These are phyloP conservation scores for Hydractinia echinata DNA, from an alignment of 30 jellyfish, hydroid and myxozoan genomes.

Conservation along the genomic window DNA sequence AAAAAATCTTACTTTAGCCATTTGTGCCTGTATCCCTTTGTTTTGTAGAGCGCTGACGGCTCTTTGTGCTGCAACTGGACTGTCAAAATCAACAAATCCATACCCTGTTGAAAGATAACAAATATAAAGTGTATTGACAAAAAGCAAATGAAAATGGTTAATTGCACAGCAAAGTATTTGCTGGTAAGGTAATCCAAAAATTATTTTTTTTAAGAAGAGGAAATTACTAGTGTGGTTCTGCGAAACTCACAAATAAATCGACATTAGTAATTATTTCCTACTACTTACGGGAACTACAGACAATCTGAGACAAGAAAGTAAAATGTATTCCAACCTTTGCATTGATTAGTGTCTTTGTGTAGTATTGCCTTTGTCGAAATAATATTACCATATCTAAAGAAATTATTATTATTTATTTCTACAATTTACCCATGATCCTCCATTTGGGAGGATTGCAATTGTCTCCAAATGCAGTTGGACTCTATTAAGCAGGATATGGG, in stretches of 20 bases:
- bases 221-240: no score
- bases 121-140: neutral
- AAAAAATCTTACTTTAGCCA: slow-evolving; percentile 78
- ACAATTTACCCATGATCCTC: neutral
- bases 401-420: neutral
- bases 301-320: no score
- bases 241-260: no score
- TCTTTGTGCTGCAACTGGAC: slow-evolving; percentile 94
- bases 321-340: slow-evolving; percentile 62
- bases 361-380: slow-evolving; percentile 96
- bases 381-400: slow-evolving; percentile 76
- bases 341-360: slow-evolving; percentile 93
- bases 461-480: neutral
- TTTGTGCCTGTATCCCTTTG: slow-evolving; percentile 91
- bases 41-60: slow-evolving; percentile 95
- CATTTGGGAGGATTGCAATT: neutral
- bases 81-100: slow-evolving; percentile 97
- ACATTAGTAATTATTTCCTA: no score
- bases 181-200: no score
- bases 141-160: no score
- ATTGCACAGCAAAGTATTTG: no score
- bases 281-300: no score
- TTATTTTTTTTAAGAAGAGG: no score
- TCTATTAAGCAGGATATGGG: neutral
- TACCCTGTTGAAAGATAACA: slow-evolving; percentile 55